Evolutionary conservation across 2,888 invertebrate genomes (phyloP).

Genomic region (Orchesella flavescens): DNA sequence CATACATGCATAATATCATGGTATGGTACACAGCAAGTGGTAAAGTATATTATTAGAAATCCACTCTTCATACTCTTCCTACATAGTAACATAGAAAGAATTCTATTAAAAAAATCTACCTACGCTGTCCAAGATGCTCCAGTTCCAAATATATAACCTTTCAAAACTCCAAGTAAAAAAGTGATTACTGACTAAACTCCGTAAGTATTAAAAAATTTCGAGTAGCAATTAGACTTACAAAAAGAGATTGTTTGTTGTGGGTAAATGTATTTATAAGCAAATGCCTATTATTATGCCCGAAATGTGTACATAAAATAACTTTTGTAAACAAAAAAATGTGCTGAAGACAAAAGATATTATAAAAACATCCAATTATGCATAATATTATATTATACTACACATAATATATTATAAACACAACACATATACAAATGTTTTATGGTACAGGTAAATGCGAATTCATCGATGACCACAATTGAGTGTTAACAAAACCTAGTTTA

Average conservation of each 20-base stretch:
- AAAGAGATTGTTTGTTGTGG: neutral
- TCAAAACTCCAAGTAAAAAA: constrained; percentile 1
- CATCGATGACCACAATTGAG: constrained; percentile 35
- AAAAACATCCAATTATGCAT: neutral
- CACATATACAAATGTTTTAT: neutral
- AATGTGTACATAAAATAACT: constrained; percentile 7
- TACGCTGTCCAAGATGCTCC: neutral
- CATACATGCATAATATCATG: neutral
- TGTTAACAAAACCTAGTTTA: neutral
- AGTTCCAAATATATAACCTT: neutral
- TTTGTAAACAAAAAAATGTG: neutral
- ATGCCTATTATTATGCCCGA: constrained; percentile 14
- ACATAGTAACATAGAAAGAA: neutral
- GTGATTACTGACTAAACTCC: neutral
- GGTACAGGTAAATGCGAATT: constrained; percentile 30
- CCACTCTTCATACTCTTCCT: neutral
- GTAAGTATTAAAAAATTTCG: neutral
- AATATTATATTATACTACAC: neutral
- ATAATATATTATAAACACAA: constrained; percentile 8
- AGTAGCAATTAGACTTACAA: neutral
- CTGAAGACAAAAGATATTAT: constrained; percentile 13
- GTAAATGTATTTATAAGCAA: constrained; percentile 3
- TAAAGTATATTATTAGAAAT: neutral
- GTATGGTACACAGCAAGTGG: neutral
- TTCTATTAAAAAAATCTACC: neutral